phyloP scores from a whole-genome alignment of 2,888 invertebrate genomes.

The Andrena flavipes region DNA sequence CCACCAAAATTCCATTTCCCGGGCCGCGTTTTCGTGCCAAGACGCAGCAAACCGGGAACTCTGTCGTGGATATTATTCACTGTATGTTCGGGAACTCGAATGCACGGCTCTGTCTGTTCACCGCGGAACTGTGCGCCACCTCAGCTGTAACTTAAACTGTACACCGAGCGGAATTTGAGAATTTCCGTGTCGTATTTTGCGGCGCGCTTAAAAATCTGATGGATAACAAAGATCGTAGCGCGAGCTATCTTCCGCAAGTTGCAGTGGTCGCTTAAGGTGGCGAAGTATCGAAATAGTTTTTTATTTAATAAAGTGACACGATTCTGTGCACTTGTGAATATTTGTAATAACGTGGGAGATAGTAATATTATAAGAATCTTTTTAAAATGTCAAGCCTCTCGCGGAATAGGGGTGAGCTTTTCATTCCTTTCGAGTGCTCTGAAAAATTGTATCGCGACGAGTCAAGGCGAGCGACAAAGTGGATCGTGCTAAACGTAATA shows the following conservation, averaged over 20 bases:
- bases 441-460: not conserved
- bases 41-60: conserved; percentile 30
- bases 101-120: conserved; percentile 8
- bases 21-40: conserved; percentile 21
- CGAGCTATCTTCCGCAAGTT: not conserved
- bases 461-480: conserved; percentile 14
- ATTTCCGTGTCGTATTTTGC: not conserved
- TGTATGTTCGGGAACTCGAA: not conserved
- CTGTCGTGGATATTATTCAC: not conserved
- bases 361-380: not conserved
- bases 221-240: not conserved
- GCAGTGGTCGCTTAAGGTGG: not conserved
- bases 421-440: too few relatives aligned
- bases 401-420: too few relatives aligned
- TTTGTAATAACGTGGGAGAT: not conserved
- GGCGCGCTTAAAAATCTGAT: not conserved
- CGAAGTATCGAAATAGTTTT: not conserved
- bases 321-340: too few relatives aligned
- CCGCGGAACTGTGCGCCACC: not conserved
- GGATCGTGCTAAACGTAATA: conserved; percentile 28
- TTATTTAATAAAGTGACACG: too few relatives aligned
- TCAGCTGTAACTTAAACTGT: not conserved
- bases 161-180: not conserved
- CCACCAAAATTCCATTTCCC: conserved; percentile 49
- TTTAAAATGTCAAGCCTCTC: too few relatives aligned